Percentiles rank a stretch among this genome's conserved stretches.
These are phyloP conservation scores for Macrosteles quadrilineatus DNA, from an alignment of 1,140 invertebrate genomes.

Conservation along the genomic window DNA sequence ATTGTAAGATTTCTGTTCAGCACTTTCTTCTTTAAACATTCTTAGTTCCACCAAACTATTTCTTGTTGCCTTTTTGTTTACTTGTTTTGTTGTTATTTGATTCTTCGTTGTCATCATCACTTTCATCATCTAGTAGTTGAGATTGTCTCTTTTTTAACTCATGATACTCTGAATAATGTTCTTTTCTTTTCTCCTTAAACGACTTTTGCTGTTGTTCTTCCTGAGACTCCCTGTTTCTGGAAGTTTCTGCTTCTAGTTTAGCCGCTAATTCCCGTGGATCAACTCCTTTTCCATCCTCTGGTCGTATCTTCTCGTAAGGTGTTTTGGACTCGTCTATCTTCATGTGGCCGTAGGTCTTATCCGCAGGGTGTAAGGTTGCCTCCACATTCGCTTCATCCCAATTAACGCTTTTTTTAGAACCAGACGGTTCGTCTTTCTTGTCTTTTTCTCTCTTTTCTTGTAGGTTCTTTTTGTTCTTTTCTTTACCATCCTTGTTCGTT, in stretches of 20 bases:
- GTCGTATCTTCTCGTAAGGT: not conserved
- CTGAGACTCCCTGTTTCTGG: not conserved
- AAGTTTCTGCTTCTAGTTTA: not conserved
- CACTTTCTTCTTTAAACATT: too few species aligned
- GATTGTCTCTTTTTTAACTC: not conserved
- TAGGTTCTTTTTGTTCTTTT: too few species aligned
- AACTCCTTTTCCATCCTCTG: not conserved
- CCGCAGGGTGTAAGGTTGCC: not conserved
- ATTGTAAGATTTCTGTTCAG: too few species aligned
- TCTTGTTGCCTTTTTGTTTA: too few species aligned
- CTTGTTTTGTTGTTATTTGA: too few species aligned
- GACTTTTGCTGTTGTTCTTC: not conserved
- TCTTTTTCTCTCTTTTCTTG: too few species aligned
- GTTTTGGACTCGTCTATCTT: not conserved
- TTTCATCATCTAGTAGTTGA: not conserved
- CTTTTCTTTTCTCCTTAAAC: not conserved
- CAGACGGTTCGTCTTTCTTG: too few species aligned
- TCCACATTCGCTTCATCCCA: not conserved
- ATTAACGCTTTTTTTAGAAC: not conserved
- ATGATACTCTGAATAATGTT: not conserved
- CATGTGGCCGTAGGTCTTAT: not conserved
- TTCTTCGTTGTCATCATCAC: too few species aligned
- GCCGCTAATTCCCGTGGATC: not conserved
- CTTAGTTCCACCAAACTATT: too few species aligned
- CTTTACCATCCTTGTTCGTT: too few species aligned